Conservation (phyloP, 1,140 invertebrate species). For the Belonocnema kinseyi region DNA sequence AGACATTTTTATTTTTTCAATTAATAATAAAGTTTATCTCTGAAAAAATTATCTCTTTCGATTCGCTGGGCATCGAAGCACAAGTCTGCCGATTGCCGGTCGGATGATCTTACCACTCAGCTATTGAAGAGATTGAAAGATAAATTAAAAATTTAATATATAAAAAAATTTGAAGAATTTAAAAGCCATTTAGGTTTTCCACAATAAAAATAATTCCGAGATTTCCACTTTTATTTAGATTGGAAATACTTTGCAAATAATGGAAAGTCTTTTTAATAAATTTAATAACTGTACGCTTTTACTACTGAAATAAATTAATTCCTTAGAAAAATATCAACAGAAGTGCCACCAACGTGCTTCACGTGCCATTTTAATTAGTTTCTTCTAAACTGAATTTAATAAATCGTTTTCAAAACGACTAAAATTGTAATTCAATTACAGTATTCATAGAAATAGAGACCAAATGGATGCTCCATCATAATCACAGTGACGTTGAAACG, state of each 20-base stretch:
- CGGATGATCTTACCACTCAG: no score
- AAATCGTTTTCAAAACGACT: conserved; percentile 14
- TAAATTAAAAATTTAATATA: no score
- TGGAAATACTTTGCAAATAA: conserved; percentile 2
- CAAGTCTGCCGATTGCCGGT: no score
- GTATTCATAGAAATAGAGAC: not conserved
- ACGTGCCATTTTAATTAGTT: conserved; percentile 30
- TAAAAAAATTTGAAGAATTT: no score
- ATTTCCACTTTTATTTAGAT: no score
- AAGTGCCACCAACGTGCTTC: not conserved
- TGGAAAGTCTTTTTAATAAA: conserved; percentile 17
- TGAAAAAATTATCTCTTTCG: no score
- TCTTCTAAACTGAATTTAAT: conserved; percentile 14
- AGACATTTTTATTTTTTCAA: no score
- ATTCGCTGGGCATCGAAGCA: no score
- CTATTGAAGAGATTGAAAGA: no score
- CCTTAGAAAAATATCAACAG: not conserved
- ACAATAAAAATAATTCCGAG: no score
- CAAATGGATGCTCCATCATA: conserved; percentile 8
- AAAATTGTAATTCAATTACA: not conserved
- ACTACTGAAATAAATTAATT: conserved; percentile 3
- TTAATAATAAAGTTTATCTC: no score
- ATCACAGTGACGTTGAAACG: conserved; percentile 19
- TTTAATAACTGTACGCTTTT: conserved; percentile 10
- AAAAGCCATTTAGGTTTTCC: no score